Evolutionary conservation across 92 coral and sea anemone species (phyloP), one percentile per base, ranked within the genome.

Genomic region (Umimayanthus chanpuru): DNA sequence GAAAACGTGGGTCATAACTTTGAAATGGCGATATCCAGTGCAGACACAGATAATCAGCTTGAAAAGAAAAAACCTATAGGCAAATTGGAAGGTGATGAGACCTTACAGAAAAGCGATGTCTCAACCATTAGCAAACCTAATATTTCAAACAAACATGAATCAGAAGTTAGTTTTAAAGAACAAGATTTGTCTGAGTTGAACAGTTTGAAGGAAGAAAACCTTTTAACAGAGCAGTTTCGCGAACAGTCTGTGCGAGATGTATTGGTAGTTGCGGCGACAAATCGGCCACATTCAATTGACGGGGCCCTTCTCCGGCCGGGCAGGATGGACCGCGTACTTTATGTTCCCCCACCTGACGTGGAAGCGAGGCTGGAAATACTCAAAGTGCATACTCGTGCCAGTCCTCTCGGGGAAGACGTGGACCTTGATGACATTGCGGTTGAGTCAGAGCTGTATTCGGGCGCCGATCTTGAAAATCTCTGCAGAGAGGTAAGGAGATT

Each of bases 241-340:
- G 28, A 70, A 32, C 39, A 47, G 36, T 70, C 85, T 44, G 81
- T 88, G 5, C 94, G 93, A 90, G 96, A 93, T 89, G 81, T 97
- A 26, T 86, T 97, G 23, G 71, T 95, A 66, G 98, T 95, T 20
- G 98, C 99, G 4, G 99, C 99, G 12, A 95, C 99, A 15, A 97
- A 97, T 89, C 94, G 99, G 20, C 99, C 98, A 30, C 95, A 85
- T 12, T 94, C 95, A 23, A 91, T 97, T 32, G 99, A 97, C 32
- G 97, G 91, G 93, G 99, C 99, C 73, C 94, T 97, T 65, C 88
- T 97, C 76, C 81, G 99, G 38, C 98, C 99, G 30, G 99, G 99
- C 76, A 95, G 99, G 68, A 92, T 95, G 32, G 99, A 97, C 88
- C 98, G 96, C 70, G 85, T 95, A 70, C 89, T 97, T 88, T 95